These are phyloP conservation scores for Tenthredo scrophulariae DNA, from an alignment of 2,888 invertebrate species.

Conservation along the genomic window DNA sequence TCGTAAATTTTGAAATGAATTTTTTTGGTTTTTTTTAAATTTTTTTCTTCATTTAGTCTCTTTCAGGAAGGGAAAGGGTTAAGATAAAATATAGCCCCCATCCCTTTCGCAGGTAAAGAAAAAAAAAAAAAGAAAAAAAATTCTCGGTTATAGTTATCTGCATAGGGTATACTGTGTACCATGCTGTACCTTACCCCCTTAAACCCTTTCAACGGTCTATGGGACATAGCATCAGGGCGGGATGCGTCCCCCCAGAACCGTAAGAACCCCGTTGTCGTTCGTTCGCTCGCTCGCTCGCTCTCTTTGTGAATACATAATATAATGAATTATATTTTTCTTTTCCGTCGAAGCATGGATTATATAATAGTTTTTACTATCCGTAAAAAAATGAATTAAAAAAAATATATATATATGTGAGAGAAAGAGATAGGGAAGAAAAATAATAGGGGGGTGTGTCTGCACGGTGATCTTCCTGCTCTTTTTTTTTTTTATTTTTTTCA, in stretches of 20 bases:
- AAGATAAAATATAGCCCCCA: constrained; percentile 73
- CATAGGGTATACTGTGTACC: neutral
- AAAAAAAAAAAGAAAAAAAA: neutral
- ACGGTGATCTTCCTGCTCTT: neutral
- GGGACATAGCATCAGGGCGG: constrained; percentile 69
- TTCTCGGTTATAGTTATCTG: neutral
- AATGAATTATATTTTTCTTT: constrained; percentile 78
- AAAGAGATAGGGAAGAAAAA: neutral
- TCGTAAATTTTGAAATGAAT: too few relatives aligned
- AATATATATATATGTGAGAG: neutral
- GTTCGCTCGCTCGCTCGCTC: neutral
- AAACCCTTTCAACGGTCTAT: constrained; percentile 42
- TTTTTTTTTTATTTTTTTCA: neutral
- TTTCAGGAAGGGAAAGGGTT: constrained; percentile 62
- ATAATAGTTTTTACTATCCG: constrained; percentile 77
- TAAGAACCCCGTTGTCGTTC: constrained; percentile 63
- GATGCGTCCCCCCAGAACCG: constrained; percentile 68
- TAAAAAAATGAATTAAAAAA: neutral
- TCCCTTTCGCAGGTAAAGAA: constrained; percentile 51
- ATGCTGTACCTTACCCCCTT: neutral
- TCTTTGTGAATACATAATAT: constrained; percentile 70
- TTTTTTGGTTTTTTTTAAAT: too few relatives aligned
- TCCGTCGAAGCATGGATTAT: constrained; percentile 76
- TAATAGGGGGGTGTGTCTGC: neutral
- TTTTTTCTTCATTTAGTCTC: neutral